Evolutionary conservation across 30 jellyfish, hydroid and myxozoan species (phyloP).

Genomic region (Aurelia coerulea): DNA sequence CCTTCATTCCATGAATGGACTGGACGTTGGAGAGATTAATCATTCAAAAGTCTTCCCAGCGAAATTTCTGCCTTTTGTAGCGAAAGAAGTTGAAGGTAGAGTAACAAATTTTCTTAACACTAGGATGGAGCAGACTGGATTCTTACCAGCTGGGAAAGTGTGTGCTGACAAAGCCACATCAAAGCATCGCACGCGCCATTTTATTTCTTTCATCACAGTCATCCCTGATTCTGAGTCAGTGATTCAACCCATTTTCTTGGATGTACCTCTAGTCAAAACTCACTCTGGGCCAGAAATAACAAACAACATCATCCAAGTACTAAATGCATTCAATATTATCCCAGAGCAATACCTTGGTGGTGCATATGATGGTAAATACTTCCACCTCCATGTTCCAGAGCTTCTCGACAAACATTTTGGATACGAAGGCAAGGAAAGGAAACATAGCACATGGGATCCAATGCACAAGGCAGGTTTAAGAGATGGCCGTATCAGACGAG

Average conservation of each 20-base stretch:
- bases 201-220: constrained; percentile 21
- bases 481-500: not conserved
- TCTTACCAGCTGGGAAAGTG: constrained; percentile 5
- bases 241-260: not conserved
- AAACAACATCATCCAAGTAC: not conserved
- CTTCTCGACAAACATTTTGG: not conserved
- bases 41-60: constrained; percentile 4
- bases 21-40: constrained; percentile 30
- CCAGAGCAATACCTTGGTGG: constrained; percentile 6
- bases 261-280: not conserved
- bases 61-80: constrained; percentile 12
- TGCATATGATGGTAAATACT: constrained; percentile 2
- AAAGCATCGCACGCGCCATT: constrained; percentile 44
- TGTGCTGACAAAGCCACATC: constrained; percentile 36
- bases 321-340: not conserved
- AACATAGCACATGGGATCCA: not conserved
- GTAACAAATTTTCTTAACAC: not conserved
- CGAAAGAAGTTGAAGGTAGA: constrained; percentile 1
- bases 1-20: not conserved
- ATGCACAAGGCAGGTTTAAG: not conserved
- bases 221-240: constrained; percentile 2
- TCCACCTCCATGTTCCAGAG: constrained; percentile 7
- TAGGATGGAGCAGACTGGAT: constrained; percentile 36
- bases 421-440: not conserved
- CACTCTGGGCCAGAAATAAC: not conserved